Base-by-base conservation (phyloP, 2,888 invertebrate species). In the Pterostichus madidus region DNA sequence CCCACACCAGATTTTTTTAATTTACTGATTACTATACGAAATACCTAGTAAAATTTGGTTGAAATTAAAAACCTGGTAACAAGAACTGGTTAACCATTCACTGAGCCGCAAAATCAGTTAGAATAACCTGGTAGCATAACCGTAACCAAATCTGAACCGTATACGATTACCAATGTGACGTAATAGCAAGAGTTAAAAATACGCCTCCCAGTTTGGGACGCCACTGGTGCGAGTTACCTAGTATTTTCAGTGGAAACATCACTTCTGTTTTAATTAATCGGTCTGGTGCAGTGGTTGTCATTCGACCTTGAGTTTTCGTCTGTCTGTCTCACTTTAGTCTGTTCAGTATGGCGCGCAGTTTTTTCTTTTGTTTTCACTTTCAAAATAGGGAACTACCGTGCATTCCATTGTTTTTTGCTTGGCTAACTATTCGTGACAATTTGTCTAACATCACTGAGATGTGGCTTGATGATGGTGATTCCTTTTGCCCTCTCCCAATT, bases 311-410 rank as follows among this genome's bases (percentile, higher is more conserved):
- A 24, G 24, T 24, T 32, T 7, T 44, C 11, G 10, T 71, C 39
- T 44, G 68, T 7, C 75, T 32, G 39, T 39, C 39, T 39, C 39
- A 39, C 39, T 39, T 39, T 8, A 39, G 68, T 32, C 75, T 52
- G 75, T 44, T 32, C 75, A 32, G 75, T 44, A 44, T 17, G 39
- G 39, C 35, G 68, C 44, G 68, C 8, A 13, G 17, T 75, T 75
- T 75, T 75, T 52, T 75, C 32, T 7, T 75, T 31, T 52, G 75
- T 75, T 75, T 75, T 73, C 73, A 73, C 73, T 73, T 73, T 75
- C 52, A 52, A 75, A 75, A 52, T 75, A 75, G 75, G 75, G 52
- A 75, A 75, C 75, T 75, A 75, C 75, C 32, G 75, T 52, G 75
- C 35, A 71, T 71, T 71, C 75, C 52, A 52, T 75, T 75, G 75